Evolutionary conservation across 2,113 vertebrate genomes (phyloP).

Genomic region (Vulpes vulpes): DNA sequence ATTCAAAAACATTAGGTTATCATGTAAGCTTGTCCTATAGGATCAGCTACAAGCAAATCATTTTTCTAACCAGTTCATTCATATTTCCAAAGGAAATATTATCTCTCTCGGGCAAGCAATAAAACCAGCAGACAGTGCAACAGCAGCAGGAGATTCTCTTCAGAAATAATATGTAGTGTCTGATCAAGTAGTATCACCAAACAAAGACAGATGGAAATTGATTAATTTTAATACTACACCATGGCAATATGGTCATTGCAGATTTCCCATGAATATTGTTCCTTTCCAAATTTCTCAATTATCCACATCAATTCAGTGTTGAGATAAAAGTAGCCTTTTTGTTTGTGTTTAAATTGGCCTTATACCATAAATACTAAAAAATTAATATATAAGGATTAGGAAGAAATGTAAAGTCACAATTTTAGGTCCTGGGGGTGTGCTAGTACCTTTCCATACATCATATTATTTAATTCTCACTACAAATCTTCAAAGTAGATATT

Average conservation of each 20-base stretch:
- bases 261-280: not conserved
- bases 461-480: not conserved
- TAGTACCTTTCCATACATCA: not conserved
- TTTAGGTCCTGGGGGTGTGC: not conserved
- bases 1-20: slow-evolving; percentile 12
- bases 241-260: not conserved
- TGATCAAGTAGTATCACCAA: slow-evolving; percentile 25
- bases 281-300: slow-evolving; percentile 32
- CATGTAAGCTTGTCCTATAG: not conserved
- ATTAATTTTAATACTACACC: slow-evolving; percentile 46
- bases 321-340: not conserved
- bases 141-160: slow-evolving; percentile 4
- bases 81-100: slow-evolving; percentile 56
- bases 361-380: slow-evolving; percentile 18
- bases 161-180: slow-evolving; percentile 25
- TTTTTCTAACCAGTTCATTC: slow-evolving; percentile 52
- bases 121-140: slow-evolving; percentile 65
- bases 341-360: slow-evolving; percentile 5
- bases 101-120: slow-evolving; percentile 53
- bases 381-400: not conserved
- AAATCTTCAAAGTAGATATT: not conserved
- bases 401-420: not conserved
- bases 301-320: slow-evolving; percentile 25
- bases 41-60: slow-evolving; percentile 10
- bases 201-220: slow-evolving; percentile 61